phyloP scores from a whole-genome alignment of 2,113 vertebrate species.

The Tragulus kanchil region DNA sequence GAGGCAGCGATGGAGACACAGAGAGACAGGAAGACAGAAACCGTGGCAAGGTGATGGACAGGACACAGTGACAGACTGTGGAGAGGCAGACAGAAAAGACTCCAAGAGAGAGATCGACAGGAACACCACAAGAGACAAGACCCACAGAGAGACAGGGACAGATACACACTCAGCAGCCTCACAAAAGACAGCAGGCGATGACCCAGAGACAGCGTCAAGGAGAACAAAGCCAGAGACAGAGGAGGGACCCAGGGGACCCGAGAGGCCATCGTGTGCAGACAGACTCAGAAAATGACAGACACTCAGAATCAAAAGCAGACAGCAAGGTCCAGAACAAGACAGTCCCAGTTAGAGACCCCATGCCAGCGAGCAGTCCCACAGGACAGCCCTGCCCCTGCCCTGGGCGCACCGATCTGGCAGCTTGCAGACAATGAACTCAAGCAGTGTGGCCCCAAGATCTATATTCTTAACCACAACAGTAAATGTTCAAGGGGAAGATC shows the following conservation, averaged over 20 bases:
- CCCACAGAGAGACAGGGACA: background rate
- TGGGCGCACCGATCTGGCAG: conserved; percentile 90
- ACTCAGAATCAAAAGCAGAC: background rate
- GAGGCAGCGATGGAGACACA: background rate
- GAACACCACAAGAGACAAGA: background rate
- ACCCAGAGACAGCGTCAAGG: background rate
- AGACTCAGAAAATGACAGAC: background rate
- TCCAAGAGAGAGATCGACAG: background rate
- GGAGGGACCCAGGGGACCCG: background rate
- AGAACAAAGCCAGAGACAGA: background rate
- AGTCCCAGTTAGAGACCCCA: background rate
- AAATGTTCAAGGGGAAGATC: background rate
- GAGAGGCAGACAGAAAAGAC: background rate
- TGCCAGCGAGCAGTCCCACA: rapidly evolving
- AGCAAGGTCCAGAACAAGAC: background rate
- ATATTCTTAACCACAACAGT: background rate
- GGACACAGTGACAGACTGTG: background rate
- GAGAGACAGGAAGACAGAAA: background rate
- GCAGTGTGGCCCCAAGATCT: background rate
- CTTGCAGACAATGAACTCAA: too few species aligned
- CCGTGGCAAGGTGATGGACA: background rate
- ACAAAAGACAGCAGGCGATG: background rate
- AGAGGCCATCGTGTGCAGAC: background rate
- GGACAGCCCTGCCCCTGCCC: background rate
- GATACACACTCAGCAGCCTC: background rate